Evolutionary conservation across 2,888 invertebrate species (phyloP).

Genomic region (Helleia helle): DNA sequence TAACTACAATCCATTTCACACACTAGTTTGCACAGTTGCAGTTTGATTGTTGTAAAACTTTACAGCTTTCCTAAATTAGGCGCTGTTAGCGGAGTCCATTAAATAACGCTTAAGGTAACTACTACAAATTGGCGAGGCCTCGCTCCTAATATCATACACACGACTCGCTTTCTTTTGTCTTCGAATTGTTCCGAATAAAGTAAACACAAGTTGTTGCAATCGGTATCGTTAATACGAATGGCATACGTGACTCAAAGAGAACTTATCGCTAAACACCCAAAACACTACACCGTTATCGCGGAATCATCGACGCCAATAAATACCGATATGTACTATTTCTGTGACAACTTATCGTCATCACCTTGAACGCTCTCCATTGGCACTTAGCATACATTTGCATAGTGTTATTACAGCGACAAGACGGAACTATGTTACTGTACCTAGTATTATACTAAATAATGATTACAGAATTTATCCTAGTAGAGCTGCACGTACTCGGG

Average conservation of each 20-base stretch:
- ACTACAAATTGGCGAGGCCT: slow-evolving; percentile 17
- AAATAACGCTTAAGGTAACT: slow-evolving; percentile 18
- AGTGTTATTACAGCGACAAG: slow-evolving; percentile 16
- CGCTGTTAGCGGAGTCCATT: slow-evolving; percentile 16
- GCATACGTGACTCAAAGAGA: slow-evolving; percentile 63
- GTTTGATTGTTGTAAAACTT: no score
- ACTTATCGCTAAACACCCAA: slow-evolving; percentile 46
- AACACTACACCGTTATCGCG: slow-evolving; percentile 57
- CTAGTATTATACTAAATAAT: neutral
- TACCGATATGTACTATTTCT: slow-evolving; percentile 28
- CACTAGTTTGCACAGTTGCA: slow-evolving; percentile 9
- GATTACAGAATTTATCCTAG: no score
- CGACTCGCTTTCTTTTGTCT: slow-evolving; percentile 11
- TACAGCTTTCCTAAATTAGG: slow-evolving; percentile 13
- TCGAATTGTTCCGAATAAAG: neutral
- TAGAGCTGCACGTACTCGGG: no score
- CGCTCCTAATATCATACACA: slow-evolving; percentile 16
- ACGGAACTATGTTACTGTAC: slow-evolving; percentile 16
- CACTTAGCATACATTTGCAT: slow-evolving; percentile 26
- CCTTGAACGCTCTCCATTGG: slow-evolving; percentile 39
- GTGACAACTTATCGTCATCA: slow-evolving; percentile 45
- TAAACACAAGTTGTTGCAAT: no score
- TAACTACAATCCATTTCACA: slow-evolving; percentile 10
- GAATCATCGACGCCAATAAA: slow-evolving; percentile 42
- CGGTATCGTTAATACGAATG: slow-evolving; percentile 29